Percentiles rank a stretch among this genome's conserved stretches.
phyloP scores from a whole-genome alignment of 2,113 vertebrate species.

The Tylochromis polylepis region DNA sequence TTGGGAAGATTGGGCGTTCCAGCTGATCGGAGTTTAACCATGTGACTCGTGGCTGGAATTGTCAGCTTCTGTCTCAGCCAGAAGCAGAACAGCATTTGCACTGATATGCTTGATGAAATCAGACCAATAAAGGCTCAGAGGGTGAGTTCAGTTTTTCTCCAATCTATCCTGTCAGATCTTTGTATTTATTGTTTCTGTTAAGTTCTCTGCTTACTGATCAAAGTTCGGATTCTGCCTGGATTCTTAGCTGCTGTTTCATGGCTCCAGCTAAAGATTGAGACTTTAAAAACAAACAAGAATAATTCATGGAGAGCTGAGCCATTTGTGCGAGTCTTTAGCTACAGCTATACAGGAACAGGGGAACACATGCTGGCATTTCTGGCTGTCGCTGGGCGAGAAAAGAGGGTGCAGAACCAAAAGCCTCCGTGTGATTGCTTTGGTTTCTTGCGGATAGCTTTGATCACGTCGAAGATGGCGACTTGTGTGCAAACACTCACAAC shows the following conservation, averaged over 20 bases:
- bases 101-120: background rate
- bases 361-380: background rate
- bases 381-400: too few relatives aligned
- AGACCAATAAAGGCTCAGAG: background rate
- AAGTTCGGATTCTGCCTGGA: background rate
- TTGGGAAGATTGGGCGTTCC: background rate
- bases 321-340: background rate
- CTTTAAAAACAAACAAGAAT: background rate
- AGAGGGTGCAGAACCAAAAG: background rate
- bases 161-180: background rate
- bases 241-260: background rate
- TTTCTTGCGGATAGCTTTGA: background rate
- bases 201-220: background rate
- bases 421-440: background rate
- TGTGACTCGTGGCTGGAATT: background rate
- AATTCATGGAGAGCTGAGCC: background rate
- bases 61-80: background rate
- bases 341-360: background rate
- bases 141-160: background rate
- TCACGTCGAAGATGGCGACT: background rate
- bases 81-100: background rate
- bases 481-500: background rate
- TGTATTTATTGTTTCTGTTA: background rate
- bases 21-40: background rate
- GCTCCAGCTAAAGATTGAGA: background rate